Percentiles rank a stretch among this genome's conserved stretches.
Evolutionary conservation across 2,888 invertebrate species (phyloP).

Genomic region (Smittia sp.): DNA sequence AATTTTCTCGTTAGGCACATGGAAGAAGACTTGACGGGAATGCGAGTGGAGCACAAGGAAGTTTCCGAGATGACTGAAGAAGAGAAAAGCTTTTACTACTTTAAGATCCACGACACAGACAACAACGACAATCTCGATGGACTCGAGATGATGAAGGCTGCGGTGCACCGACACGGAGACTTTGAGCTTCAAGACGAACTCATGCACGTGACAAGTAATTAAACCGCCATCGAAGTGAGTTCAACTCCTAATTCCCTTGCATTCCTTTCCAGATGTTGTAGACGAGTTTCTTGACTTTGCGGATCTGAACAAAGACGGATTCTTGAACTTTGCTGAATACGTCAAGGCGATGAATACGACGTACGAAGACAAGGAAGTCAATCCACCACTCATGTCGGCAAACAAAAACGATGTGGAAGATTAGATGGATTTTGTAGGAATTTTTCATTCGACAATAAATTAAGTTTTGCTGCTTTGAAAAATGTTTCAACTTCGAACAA

Average conservation of each 20-base stretch:
- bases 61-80: slow-evolving; percentile 75
- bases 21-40: slow-evolving; percentile 70
- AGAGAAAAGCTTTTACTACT: slow-evolving; percentile 58
- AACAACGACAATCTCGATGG: slow-evolving; percentile 88
- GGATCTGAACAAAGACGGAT: slow-evolving; percentile 82
- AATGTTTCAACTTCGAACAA: too few species aligned
- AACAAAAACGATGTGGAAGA: neutral
- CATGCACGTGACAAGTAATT: slow-evolving; percentile 50
- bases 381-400: neutral
- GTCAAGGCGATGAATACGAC: slow-evolving; percentile 50
- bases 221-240: slow-evolving; percentile 20
- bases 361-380: slow-evolving; percentile 8
- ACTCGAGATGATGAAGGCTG: slow-evolving; percentile 73
- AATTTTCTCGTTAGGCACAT: slow-evolving; percentile 66
- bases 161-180: slow-evolving; percentile 56
- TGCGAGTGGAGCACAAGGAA: slow-evolving; percentile 58
- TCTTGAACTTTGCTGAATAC: slow-evolving; percentile 80
- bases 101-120: slow-evolving; percentile 78
- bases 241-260: neutral
- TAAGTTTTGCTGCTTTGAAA: too few species aligned
- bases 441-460: too few species aligned
- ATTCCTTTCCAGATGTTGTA: slow-evolving; percentile 67
- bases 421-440: neutral
- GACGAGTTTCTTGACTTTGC: slow-evolving; percentile 80
- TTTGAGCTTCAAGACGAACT: slow-evolving; percentile 49